phyloP scores from a whole-genome alignment of 2,888 invertebrate genomes.

The Syrphus vitripennis region DNA sequence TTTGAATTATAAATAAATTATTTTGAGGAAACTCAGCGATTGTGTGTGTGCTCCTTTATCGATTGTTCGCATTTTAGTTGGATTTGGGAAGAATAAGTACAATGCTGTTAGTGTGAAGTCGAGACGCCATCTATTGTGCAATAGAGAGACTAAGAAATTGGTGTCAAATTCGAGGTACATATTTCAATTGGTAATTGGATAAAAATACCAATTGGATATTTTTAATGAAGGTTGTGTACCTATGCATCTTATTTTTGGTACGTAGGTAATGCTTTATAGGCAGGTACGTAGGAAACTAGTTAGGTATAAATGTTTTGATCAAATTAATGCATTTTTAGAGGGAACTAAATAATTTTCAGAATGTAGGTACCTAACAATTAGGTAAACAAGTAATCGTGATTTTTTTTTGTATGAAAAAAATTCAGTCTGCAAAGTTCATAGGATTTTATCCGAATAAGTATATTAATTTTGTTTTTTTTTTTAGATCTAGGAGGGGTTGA shows the following conservation, averaged over 20 bases:
- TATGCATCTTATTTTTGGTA: neutral
- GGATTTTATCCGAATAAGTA: no score
- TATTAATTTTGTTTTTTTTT: no score
- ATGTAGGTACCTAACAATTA: no score
- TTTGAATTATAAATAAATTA: conserved; percentile 12
- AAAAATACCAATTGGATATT: conserved; percentile 47
- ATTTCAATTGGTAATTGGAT: conserved; percentile 14
- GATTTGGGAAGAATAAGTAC: conserved; percentile 1
- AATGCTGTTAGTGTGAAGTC: neutral
- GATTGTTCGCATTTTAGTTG: conserved; percentile 44
- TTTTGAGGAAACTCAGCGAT: neutral
- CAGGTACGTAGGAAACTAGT: no score
- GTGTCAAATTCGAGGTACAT: conserved; percentile 46
- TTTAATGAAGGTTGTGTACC: conserved; percentile 7
- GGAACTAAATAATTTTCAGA: no score
- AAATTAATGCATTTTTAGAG: no score
- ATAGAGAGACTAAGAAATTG: conserved; percentile 34
- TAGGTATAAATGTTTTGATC: no score
- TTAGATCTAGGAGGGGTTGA: no score
- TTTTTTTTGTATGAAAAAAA: no score
- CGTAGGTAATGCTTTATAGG: neutral
- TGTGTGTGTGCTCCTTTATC: conserved; percentile 7
- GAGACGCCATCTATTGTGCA: conserved; percentile 47
- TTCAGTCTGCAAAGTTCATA: no score
- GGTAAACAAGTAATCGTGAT: no score